A percentile compares a stretch with the other conserved stretches of the same genome.
Evolutionary conservation across 2,797 vertebrate genomes (phyloP).

Genomic region (Eremophila alpestris): DNA sequence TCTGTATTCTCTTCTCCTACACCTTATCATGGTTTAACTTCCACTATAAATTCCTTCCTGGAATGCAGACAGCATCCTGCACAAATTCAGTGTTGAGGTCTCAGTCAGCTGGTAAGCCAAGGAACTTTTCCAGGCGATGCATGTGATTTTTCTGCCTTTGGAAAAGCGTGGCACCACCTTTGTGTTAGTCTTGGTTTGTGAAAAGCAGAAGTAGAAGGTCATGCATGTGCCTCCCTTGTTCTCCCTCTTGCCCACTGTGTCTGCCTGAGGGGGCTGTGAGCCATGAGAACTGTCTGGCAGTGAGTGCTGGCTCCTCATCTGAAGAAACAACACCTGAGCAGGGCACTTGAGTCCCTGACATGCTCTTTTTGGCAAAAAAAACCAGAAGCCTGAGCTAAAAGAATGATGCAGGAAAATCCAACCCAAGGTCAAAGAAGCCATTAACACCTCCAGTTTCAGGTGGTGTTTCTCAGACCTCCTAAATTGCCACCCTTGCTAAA

Average conservation of each 20-base stretch:
- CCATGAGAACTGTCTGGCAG: neutral
- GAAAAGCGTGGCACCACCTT: neutral
- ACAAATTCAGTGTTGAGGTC: neutral
- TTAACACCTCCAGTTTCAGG: neutral
- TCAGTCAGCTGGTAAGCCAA: neutral
- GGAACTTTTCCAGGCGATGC: neutral
- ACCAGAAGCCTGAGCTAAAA: neutral
- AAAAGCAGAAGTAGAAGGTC: neutral
- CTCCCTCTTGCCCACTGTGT: neutral
- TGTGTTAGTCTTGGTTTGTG: neutral
- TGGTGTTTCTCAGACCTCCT: neutral
- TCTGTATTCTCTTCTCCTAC: neutral
- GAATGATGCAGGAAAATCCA: neutral
- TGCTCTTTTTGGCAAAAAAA: neutral
- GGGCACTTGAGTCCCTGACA: neutral
- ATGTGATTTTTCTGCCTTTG: neutral
- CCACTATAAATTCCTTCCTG: neutral
- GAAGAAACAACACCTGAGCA: neutral
- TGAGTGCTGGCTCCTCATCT: neutral
- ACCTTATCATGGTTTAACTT: neutral
- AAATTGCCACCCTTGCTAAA: neutral
- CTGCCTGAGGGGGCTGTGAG: neutral
- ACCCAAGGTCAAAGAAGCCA: neutral
- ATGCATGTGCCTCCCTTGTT: neutral
- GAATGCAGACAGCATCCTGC: fast-evolving